phyloP scores from a whole-genome alignment of 1,140 invertebrate species.

The Copidosoma floridanum region DNA sequence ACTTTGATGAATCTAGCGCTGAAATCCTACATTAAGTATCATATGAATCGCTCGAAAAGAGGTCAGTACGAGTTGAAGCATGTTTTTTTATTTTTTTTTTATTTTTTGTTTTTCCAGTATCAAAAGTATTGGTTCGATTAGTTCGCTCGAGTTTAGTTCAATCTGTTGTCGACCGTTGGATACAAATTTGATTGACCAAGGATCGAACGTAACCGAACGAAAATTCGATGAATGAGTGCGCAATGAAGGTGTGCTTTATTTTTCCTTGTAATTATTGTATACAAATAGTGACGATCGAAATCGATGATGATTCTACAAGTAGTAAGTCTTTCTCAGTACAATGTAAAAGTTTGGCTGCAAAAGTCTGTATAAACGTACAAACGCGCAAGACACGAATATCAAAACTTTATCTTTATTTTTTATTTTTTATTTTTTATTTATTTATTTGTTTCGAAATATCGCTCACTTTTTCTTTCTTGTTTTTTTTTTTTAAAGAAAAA shows the following conservation, averaged over 20 bases:
- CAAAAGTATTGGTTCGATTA: slow-evolving; percentile 3
- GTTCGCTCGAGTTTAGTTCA: background rate
- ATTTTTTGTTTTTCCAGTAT: too few species aligned
- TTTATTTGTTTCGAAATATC: background rate
- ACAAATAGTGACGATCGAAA: slow-evolving; percentile 22
- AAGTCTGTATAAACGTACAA: slow-evolving; percentile 39
- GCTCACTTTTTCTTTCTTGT: too few species aligned
- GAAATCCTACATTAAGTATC: slow-evolving; percentile 3
- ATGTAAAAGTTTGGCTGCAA: slow-evolving; percentile 32
- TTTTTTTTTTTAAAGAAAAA: slow-evolving; percentile 21
- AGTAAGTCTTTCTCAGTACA: slow-evolving; percentile 24
- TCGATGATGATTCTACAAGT: slow-evolving; percentile 16
- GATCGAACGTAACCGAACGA: background rate
- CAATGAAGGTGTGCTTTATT: slow-evolving; percentile 17
- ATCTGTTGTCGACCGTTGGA: background rate
- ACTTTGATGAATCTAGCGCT: slow-evolving; percentile 1
- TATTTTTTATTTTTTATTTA: slow-evolving; percentile 3
- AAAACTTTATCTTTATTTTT: slow-evolving; percentile 26
- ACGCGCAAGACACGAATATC: slow-evolving; percentile 34
- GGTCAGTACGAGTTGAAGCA: background rate
- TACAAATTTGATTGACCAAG: background rate
- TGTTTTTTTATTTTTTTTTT: background rate
- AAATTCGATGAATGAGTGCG: slow-evolving; percentile 14
- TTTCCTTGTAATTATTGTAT: too few species aligned
- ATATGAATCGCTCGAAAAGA: slow-evolving; percentile 1